Evolutionary conservation across 2,888 invertebrate species (phyloP), one percentile per base, ranked within the genome.

Genomic region (Mythimna vitellina): DNA sequence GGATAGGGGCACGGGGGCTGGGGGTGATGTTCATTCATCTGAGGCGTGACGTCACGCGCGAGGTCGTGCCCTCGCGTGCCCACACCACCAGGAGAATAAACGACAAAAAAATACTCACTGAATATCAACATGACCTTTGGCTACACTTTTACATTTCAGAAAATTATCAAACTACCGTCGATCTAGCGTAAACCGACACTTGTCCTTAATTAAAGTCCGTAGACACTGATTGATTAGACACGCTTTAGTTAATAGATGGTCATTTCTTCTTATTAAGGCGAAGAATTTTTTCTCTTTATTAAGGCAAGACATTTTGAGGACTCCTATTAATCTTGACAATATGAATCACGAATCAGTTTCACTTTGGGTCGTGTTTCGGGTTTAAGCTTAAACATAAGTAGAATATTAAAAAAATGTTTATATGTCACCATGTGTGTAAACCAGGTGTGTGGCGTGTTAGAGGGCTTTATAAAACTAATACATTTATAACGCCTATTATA

Each of bases 11-110:
- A 76, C 70, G 74, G 81, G 84, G 88, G 89, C 73, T 84, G 79
- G 87, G 90, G 91, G 87, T 89, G 91, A 80, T 93, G 93, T 93
- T 94, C 95, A 95, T 95, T 95, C 95, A 95, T 94, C 93, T 92
- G 93, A 88, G 83, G 82, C 88, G 90, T 94, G 94, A 95, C 95
- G 95, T 95, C 94, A 94, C 90, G 87, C 83, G 80, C 91, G 92
- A 92, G 95, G 94, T 95, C 95, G 88, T 93, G 94, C 91, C 94
- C 95, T 93, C 93, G 88, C 83, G 86, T 84, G 86, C 81, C 84
- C 86, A 88, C 85, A 88, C 84, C 79, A 85, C 64, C 82, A 80
- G 86, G 88, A 90, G 88, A 90, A 89, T 87, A 88, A 80, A 90
- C 84, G 81, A 81, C 88, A 82, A 88, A 89, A 91, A 92, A 92